Percentiles rank a stretch among this genome's conserved stretches.
phyloP scores from a whole-genome alignment of 2,113 vertebrate species.

The Pluvialis apricaria region DNA sequence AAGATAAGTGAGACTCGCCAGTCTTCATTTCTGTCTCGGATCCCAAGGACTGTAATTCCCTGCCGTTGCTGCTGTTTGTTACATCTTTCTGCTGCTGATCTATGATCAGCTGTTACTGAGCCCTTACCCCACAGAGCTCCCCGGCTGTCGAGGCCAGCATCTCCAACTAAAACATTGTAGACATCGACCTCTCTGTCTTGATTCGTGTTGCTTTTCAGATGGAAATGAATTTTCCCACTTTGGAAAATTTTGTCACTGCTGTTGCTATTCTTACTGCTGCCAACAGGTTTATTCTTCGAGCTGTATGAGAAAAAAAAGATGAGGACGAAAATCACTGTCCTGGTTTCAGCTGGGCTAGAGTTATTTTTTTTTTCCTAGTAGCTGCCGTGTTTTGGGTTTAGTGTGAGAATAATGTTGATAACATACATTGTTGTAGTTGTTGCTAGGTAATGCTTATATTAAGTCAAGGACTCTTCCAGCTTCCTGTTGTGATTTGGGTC shows the following conservation, averaged over 20 bases:
- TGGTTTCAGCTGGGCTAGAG: background rate
- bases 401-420: background rate
- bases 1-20: background rate
- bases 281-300: background rate
- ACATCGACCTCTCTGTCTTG: background rate
- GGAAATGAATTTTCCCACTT: background rate
- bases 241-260: background rate
- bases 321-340: background rate
- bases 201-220: background rate
- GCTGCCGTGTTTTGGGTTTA: background rate
- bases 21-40: background rate
- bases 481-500: background rate
- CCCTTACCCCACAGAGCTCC: background rate
- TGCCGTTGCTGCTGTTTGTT: rapidly evolving
- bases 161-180: background rate
- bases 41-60: background rate
- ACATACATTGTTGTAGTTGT: background rate
- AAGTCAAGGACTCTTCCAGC: background rate
- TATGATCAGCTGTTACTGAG: background rate
- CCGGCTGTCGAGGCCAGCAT: background rate
- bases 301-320: background rate
- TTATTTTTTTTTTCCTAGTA: background rate
- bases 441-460: background rate
- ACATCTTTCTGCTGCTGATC: background rate
- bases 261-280: background rate